Evolutionary conservation across 2,797 vertebrate species (phyloP), one percentile per base, ranked within the genome.

Genomic region (Mallotus villosus): DNA sequence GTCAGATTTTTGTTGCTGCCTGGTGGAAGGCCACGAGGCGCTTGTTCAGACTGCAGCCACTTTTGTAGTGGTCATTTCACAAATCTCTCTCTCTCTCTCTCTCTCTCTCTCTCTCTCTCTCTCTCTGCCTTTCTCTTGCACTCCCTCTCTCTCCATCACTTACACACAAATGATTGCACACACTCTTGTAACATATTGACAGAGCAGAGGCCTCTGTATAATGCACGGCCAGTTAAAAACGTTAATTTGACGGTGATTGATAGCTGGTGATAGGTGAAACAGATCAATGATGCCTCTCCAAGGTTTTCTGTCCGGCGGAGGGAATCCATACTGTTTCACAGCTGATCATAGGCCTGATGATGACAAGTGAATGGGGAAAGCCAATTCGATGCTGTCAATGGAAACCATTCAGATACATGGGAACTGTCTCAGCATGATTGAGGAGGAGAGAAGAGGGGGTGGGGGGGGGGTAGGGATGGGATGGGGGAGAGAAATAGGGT

Each of bases 191-290:
- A 29, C 17, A 22, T 66, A 66, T 72, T 22, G 24, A 80, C 57
- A 1, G 1, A 5, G 70, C n/a, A 16, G 53, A 22, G 22, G 71
- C 72, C 59, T 64, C 70, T 55, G 53, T 71, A 34, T 51, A 51
- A 59, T 17, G 67, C 72, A 67, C 67, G 3, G 62, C 73, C 80
- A 87, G 60, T 71, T 80, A 72, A 84, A 81, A 80, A 78, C 69
- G 22, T 87, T 93, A 90, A 92, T 91, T 85, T 53, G 80, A 82
- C 73, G 67, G 76, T 91, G 88, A 92, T 77, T 88, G 86, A 92
- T 90, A 57, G 82, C 78, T 74, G 75, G 59, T 72, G 75, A 79
- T 81, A 78, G 83, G 82, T 77, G 78, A 83, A 80, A 79, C 71
- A 29, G 83, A 88, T 94, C 90, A 84, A 85, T 90, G 72, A 66